Evolutionary conservation across 2,888 invertebrate genomes (phyloP), one percentile per base, ranked within the genome.

Genomic region (Hydraecia micacea): DNA sequence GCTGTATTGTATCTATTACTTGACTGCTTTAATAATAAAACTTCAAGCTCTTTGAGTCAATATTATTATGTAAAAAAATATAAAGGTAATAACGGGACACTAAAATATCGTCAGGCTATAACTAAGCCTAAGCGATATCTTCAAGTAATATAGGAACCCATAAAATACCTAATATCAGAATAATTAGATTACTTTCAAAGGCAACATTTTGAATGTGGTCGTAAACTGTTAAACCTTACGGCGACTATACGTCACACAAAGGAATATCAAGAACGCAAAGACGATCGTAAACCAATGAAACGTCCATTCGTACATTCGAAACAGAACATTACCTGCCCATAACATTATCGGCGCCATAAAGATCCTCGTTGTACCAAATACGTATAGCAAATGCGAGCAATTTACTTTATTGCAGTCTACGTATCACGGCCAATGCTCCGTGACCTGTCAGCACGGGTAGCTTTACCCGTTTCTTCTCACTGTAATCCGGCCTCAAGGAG

Each of bases 281-380:
- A 87, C 87, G 90, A 91, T 94, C 94, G 93, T 95, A 94, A 95
- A 95, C 93, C 94, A 95, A 95, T 95, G 94, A 95, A 93, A 93
- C 90, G 91, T 89, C 93, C 93, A 94, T 96, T 95, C 92, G 92
- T 95, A 93, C 93, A 92, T 93, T 93, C 91, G 94, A 91, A 94
- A 94, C 94, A 95, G 93, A 93, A 91, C 95, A 95, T 96, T 96
- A 95, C 95, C 95, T 95, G 95, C 94, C 95, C 95, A 95, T 96
- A 95, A 95, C 96, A 96, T 96, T 96, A 96, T 96, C 95, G 95
- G 91, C 90, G 90, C 95, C 93, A 95, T 96, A 96, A 96, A 96
- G 93, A 95, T 95, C 91, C 93, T 93, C 94, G 93, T 93, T 92
- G 91, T 93, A 92, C 91, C 93, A 93, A 95, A 95, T 95, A 95